A percentile compares a stretch with the other conserved stretches of the same genome.
Conservation (phyloP, 2,888 invertebrate genomes). For the Neuroscelio doddi region DNA sequence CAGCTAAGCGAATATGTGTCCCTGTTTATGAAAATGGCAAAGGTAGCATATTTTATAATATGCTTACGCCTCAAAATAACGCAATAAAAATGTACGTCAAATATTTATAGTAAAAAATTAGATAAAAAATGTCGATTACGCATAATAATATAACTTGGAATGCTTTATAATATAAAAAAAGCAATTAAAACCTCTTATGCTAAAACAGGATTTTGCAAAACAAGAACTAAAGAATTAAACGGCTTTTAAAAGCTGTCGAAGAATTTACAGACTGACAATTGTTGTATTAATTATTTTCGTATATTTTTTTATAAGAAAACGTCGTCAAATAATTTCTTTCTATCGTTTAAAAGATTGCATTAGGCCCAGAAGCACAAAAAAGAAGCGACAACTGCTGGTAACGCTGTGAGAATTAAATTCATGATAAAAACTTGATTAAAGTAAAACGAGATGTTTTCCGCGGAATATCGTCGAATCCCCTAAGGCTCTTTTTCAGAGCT, state of each 20-base stretch:
- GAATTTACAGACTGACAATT: slow-evolving; percentile 20
- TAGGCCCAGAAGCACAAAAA: neutral
- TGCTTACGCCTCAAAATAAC: too few relatives aligned
- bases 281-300: slow-evolving; percentile 26
- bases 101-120: too few relatives aligned
- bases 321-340: slow-evolving; percentile 30
- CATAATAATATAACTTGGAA: too few relatives aligned
- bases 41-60: too few relatives aligned
- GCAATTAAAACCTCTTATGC: too few relatives aligned
- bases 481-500: slow-evolving; percentile 4
- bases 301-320: slow-evolving; percentile 21
- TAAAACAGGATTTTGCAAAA: too few relatives aligned
- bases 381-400: slow-evolving; percentile 4
- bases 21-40: too few relatives aligned
- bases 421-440: slow-evolving; percentile 28
- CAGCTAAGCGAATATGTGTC: too few relatives aligned
- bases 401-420: slow-evolving; percentile 16
- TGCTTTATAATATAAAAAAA: too few relatives aligned
- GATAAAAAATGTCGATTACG: too few relatives aligned
- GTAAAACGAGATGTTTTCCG: slow-evolving; percentile 31
- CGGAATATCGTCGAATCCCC: slow-evolving; percentile 20
- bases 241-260: slow-evolving; percentile 12
- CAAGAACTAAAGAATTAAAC: too few relatives aligned
- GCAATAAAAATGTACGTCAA: too few relatives aligned
- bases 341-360: slow-evolving; percentile 7